Evolutionary conservation across 2,888 invertebrate genomes (phyloP).

Genomic region (Drosophila fulvimacula): DNA sequence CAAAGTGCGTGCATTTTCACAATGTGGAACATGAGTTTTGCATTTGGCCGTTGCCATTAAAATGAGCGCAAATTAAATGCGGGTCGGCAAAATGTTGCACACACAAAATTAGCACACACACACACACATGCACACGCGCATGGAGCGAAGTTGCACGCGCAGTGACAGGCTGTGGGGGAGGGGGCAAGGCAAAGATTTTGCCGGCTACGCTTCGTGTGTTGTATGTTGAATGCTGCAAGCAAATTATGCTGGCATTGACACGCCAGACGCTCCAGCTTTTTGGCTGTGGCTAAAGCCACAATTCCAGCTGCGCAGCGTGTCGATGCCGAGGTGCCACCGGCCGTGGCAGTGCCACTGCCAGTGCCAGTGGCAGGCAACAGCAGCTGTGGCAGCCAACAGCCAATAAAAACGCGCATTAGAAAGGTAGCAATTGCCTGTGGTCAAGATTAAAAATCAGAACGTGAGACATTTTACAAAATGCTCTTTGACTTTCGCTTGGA

Average conservation of each 20-base stretch:
- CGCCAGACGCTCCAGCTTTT: constrained; percentile 55
- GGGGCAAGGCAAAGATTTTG: constrained; percentile 18
- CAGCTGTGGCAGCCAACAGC: constrained; percentile 59
- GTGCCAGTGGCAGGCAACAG: constrained; percentile 28
- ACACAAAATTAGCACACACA: constrained; percentile 77
- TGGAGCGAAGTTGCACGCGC: constrained; percentile 34
- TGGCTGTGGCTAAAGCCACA: constrained; percentile 25
- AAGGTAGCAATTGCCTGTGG: constrained; percentile 79
- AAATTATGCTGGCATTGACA: constrained; percentile 83
- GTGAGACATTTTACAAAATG: constrained; percentile 75
- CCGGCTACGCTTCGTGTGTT: constrained; percentile 51
- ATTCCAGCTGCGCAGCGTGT: constrained; percentile 46
- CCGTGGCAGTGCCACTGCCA: constrained; percentile 18
- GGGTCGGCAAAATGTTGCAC: constrained; percentile 75
- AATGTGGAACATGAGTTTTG: constrained; percentile 78
- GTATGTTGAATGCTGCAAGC: constrained; percentile 69
- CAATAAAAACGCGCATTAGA: constrained; percentile 80
- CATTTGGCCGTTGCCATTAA: constrained; percentile 77
- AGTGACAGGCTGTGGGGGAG: constrained; percentile 1
- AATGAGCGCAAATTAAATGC: constrained; percentile 83
- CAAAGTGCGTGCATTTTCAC: constrained; percentile 70
- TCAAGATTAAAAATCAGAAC: constrained; percentile 81
- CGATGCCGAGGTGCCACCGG: constrained; percentile 49
- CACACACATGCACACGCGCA: constrained; percentile 41
- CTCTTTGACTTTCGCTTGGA: constrained; percentile 65